Conservation (phyloP, 2,888 invertebrate species). For the Caenorhabditis angaria region DNA sequence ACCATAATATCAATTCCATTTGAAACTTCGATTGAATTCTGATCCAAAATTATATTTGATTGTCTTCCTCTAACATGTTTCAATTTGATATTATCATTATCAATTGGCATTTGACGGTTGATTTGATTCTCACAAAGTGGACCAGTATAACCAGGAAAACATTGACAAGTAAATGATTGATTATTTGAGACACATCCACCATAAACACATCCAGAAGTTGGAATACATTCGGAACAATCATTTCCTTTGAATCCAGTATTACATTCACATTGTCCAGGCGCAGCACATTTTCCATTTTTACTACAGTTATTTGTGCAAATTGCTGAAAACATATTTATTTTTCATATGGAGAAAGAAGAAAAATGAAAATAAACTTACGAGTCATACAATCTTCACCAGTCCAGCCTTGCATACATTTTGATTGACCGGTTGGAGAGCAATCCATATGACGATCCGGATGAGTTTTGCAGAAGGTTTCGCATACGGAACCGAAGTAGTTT, state of each 20-base stretch:
- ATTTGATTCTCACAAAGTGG: constrained; percentile 72
- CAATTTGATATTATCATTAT: constrained; percentile 15
- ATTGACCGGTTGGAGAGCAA: constrained; percentile 23
- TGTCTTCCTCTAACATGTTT: background rate
- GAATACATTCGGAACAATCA: constrained; percentile 70
- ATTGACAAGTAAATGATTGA: constrained; percentile 74
- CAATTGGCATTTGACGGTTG: constrained; percentile 72
- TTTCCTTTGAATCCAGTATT: constrained; percentile 23
- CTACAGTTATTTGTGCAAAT: constrained; percentile 22
- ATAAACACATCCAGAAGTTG: constrained; percentile 75
- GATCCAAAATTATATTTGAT: constrained; percentile 21
- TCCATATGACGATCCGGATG: constrained; percentile 8
- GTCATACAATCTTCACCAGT: constrained; percentile 75
- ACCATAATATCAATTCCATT: background rate
- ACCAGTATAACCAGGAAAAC: constrained; percentile 76
- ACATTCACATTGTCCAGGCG: constrained; percentile 24
- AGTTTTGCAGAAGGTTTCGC: constrained; percentile 20
- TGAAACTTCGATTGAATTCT: constrained; percentile 10
- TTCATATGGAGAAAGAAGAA: background rate
- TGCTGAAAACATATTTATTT: constrained; percentile 19
- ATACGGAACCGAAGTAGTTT: constrained; percentile 21
- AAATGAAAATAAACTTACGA: constrained; percentile 18
- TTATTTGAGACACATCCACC: constrained; percentile 74
- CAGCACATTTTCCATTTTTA: constrained; percentile 25
- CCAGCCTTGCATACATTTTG: constrained; percentile 75